Base-by-base conservation (phyloP, 2,888 invertebrate genomes). In the Trisateles emortualis region DNA sequence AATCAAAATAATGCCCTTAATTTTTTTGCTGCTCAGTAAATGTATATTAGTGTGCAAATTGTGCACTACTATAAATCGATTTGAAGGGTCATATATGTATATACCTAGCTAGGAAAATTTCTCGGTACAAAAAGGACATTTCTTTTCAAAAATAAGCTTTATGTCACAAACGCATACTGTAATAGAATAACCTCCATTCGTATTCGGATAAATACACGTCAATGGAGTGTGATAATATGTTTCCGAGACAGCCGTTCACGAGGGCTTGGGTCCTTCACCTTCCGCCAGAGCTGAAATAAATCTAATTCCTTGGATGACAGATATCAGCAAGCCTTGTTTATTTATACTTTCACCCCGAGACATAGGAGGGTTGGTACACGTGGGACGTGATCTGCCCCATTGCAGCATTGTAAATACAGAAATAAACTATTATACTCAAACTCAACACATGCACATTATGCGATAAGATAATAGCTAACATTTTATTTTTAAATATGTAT, bases 281-380 rank as follows among this genome's bases (percentile, higher is more conserved):
- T 90, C 87, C 83, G 86, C 78, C 75, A 78, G 78, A 84, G 84
- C 87, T 81, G 87, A 90, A 89, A 92, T 92, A 90, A 92, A 92
- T 92, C 89, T 90, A 90, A 91, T 89, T 87, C 90, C 70, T 88
- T 72, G 86, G 88, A 90, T 92, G 92, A 92, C 91, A 91, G 90
- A 90, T 91, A 92, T 90, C 92, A 90, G 92, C 88, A 87, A 90
- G 88, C 82, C 87, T 88, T 87, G 90, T 92, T 90, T 92, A 92
- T 92, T 91, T 92, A 90, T 92, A 91, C 85, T 88, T 90, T 90
- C 85, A 86, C 84, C 86, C 86, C 72, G 74, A 76, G 72, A 74
- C 79, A 63, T 68, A 62, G 78, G 81, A 84, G 88, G 88, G 88
- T 84, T 76, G n/a, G 84, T 29, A 83, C 90, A 89, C 86, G 84